These are phyloP conservation scores for Drosophila sp. DNA, from an alignment of 1,140 invertebrate genomes.

Conservation along the genomic window DNA sequence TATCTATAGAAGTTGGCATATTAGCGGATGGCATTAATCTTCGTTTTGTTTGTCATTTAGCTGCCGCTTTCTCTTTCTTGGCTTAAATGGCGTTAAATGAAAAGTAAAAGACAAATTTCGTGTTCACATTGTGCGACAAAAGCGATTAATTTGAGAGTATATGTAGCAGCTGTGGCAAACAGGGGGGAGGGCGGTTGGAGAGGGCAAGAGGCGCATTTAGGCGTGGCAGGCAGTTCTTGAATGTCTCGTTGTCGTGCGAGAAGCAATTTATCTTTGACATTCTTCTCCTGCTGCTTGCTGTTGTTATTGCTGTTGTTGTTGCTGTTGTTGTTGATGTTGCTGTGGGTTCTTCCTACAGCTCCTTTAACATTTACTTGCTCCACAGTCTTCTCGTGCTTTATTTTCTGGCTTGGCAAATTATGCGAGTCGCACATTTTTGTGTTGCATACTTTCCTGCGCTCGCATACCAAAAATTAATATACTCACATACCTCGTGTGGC, in stretches of 20 bases:
- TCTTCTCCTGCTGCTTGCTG: constrained; percentile 56
- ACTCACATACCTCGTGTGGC: constrained; percentile 59
- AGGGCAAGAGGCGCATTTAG: constrained; percentile 14
- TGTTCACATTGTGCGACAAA: constrained; percentile 56
- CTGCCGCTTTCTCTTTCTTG: constrained; percentile 12
- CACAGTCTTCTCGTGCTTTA: background rate
- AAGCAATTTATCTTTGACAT: constrained; percentile 72
- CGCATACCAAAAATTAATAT: constrained; percentile 72
- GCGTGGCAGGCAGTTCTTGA: constrained; percentile 11
- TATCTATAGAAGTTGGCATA: constrained; percentile 36
- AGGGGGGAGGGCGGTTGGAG: too few species aligned
- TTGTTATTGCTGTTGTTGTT: constrained; percentile 54
- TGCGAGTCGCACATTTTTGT: constrained; percentile 74
- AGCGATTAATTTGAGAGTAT: constrained; percentile 65
- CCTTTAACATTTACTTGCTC: background rate
- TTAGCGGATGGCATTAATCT: constrained; percentile 60
- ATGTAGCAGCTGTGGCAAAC: background rate
- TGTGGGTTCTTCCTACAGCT: constrained; percentile 13
- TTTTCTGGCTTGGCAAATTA: constrained; percentile 55
- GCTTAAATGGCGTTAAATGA: constrained; percentile 74
- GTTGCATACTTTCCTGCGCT: constrained; percentile 68
- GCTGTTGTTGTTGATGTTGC: constrained; percentile 54
- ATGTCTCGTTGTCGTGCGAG: constrained; percentile 21
- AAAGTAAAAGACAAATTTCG: constrained; percentile 64
- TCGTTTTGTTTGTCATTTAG: constrained; percentile 39